Evolutionary conservation across 2,888 invertebrate species (phyloP).

Genomic region (Drosophila longiperda): DNA sequence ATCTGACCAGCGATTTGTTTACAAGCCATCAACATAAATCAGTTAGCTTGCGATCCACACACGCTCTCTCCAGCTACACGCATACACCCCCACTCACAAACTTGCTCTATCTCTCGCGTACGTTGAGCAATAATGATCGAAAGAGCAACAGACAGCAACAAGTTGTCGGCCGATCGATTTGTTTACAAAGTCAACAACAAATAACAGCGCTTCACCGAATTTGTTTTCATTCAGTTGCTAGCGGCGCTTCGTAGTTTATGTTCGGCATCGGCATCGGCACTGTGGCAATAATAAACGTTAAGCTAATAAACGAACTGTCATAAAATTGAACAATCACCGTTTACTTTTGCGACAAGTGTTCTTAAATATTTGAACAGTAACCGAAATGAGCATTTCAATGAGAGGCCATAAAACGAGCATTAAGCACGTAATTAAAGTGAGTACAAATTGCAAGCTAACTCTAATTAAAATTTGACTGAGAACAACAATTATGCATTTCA

Average conservation of each 20-base stretch:
- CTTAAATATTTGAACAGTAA: conserved; percentile 2
- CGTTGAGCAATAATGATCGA: conserved; percentile 6
- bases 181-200: conserved; percentile 66
- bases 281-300: conserved; percentile 13
- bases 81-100: not conserved
- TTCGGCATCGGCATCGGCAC: conserved; percentile 7
- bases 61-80: not conserved
- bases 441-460: conserved; percentile 1
- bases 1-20: not conserved
- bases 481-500: not conserved
- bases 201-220: conserved; percentile 22
- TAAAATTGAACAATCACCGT: conserved; percentile 26
- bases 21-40: not conserved
- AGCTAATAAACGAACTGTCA: conserved; percentile 29
- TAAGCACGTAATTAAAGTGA: conserved; percentile 9
- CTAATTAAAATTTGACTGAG: not conserved
- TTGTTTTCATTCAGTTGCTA: conserved; percentile 59
- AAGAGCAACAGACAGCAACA: conserved; percentile 13
- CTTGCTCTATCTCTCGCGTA: not conserved
- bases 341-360: conserved; percentile 9
- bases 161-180: conserved; percentile 41
- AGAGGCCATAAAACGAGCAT: not conserved
- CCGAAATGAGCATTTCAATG: conserved; percentile 7
- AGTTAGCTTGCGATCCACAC: not conserved
- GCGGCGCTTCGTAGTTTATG: conserved; percentile 61